These are phyloP conservation scores for Cercopithecus mitis DNA, from an alignment of 2,797 vertebrate genomes.

Conservation along the genomic window DNA sequence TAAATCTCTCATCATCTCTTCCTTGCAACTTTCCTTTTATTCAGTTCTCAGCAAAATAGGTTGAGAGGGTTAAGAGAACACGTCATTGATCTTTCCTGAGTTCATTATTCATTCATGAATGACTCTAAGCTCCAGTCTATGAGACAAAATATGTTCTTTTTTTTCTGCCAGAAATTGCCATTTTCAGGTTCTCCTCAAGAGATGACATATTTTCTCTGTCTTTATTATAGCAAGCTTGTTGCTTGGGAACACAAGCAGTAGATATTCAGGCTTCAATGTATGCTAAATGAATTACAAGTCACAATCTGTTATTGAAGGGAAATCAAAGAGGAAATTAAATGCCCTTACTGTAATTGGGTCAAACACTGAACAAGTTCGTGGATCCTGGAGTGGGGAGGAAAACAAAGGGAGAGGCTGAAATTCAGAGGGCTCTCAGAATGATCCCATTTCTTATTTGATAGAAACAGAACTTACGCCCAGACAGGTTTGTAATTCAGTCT, in stretches of 20 bases:
- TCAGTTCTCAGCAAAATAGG: constrained; percentile 37
- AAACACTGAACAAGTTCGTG: constrained; percentile 59
- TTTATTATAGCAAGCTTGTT: constrained; percentile 74
- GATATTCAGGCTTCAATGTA: constrained; percentile 75
- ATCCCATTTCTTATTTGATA: constrained; percentile 9
- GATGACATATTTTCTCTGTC: constrained; percentile 74
- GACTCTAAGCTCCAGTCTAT: constrained; percentile 69
- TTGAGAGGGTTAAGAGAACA: constrained; percentile 72
- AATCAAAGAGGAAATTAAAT: constrained; percentile 83
- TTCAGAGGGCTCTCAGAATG: constrained; percentile 51
- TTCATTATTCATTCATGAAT: constrained; percentile 79
- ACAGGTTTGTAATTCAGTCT: neutral
- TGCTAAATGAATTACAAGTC: constrained; percentile 81
- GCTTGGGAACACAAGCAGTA: constrained; percentile 77
- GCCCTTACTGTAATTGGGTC: constrained; percentile 76
- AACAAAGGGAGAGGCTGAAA: constrained; percentile 46
- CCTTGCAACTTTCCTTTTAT: constrained; percentile 38
- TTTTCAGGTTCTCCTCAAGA: constrained; percentile 72
- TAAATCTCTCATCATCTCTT: constrained; percentile 52
- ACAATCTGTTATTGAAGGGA: constrained; percentile 78
- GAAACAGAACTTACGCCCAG: constrained; percentile 55
- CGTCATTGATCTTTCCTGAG: constrained; percentile 72
- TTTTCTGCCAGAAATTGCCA: constrained; percentile 77
- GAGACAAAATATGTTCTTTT: constrained; percentile 76
- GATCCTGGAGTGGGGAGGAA: constrained; percentile 46